Evolutionary conservation across 1,140 invertebrate genomes (phyloP), one percentile per base, ranked within the genome.

Genomic region (Drosophila nebulosa): DNA sequence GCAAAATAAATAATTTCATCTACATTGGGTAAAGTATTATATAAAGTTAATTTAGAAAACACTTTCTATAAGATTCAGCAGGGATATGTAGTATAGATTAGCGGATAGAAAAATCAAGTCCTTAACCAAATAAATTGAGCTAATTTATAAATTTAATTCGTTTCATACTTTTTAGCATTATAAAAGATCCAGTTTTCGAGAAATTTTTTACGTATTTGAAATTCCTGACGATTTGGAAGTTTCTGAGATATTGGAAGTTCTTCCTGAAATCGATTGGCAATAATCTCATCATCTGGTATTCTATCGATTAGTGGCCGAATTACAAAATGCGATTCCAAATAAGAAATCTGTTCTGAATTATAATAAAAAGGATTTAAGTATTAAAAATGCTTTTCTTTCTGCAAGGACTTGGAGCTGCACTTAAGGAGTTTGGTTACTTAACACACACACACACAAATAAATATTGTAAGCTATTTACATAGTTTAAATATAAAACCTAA

Each of bases 151-250:
- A 51, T 27, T 62, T 55, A 3, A 4, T 32, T 6, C 4, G 14
- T 18, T 42, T 7, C 61, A 32, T 36, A 53, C 30, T 52, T 58
- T 59, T 63, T 18, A 9, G 94, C 56, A 66, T 59, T 30, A 66
- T 36, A 60, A 27, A 46, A 77, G 42, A 72, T 53, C 75, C 63
- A 75, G 60, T 36, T 60, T 46, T 74, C 64, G 22, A 30, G 55
- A 69, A 74, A 74, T 39, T 66, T 55, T 10, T 46, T 14, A 9
- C 70, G 65, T 7, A 59, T 36, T 24, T 36, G 55, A 18, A 18
- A 7, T 16, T 14, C 9, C 14, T 42, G 14, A 42, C 1, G 14
- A 42, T 4, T 16, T 16, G 14, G 16, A 16, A 16, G 39, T 16
- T 16, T n/a, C n/a, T n/a, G n/a, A n/a, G n/a, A n/a, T n/a, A 16